These are phyloP conservation scores for Taurulus bubalis DNA, from an alignment of 2,113 vertebrate genomes.

Conservation along the genomic window DNA sequence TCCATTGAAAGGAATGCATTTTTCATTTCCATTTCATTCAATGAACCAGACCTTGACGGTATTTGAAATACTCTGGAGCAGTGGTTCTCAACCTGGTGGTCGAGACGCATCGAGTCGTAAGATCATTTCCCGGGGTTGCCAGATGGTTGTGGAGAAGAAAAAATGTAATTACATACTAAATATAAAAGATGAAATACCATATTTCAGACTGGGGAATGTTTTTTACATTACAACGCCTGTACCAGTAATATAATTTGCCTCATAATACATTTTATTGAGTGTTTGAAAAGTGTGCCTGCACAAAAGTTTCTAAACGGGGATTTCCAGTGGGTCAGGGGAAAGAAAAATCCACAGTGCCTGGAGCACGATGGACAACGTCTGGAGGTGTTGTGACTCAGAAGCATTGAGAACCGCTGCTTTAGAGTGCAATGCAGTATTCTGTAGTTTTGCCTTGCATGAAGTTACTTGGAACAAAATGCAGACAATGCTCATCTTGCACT, in stretches of 20 bases:
- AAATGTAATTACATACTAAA: background rate
- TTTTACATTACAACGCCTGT: background rate
- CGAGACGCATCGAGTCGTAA: background rate
- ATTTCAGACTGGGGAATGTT: background rate
- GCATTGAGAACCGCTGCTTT: background rate
- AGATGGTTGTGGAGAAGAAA: background rate
- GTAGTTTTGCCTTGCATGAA: slow-evolving; percentile 38
- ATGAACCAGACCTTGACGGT: slow-evolving; percentile 25
- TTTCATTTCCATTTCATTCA: slow-evolving; percentile 30
- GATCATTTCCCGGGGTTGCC: background rate
- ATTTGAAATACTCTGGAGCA: slow-evolving; percentile 31
- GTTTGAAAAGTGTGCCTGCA: background rate
- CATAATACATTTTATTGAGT: background rate
- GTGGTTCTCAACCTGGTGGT: background rate
- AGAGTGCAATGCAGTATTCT: slow-evolving; percentile 26
- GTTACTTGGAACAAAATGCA: slow-evolving; percentile 34
- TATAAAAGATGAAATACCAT: background rate
- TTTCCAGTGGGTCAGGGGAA: background rate
- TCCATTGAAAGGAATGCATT: slow-evolving; percentile 40
- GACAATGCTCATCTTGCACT: slow-evolving; percentile 52
- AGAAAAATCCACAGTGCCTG: background rate
- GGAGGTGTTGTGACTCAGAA: background rate
- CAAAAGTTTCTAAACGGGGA: background rate
- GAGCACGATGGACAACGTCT: background rate
- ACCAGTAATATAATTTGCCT: background rate